Evolutionary conservation across 2,113 vertebrate genomes (phyloP).

Genomic region (Carollia perspicillata): DNA sequence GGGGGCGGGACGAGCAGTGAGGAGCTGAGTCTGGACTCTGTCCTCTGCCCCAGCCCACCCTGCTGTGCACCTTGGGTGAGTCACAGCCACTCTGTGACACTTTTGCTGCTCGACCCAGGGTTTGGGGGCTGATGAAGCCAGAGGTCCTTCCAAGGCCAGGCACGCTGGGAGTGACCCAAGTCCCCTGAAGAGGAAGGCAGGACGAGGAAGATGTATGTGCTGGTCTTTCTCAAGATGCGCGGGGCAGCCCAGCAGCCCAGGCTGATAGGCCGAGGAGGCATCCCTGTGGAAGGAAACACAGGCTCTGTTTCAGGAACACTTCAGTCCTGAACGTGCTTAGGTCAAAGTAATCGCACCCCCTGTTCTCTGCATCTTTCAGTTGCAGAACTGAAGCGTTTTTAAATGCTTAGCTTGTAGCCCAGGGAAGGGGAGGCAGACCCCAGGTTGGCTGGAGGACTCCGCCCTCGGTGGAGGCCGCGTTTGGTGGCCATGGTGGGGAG

Average conservation of each 20-base stretch:
- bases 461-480: slow-evolving; percentile 61
- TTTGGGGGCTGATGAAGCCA: neutral
- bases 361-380: slow-evolving; percentile 70
- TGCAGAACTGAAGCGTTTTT: slow-evolving; percentile 75
- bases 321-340: slow-evolving; percentile 51
- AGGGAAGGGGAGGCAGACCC: slow-evolving; percentile 66
- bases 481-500: slow-evolving; percentile 58
- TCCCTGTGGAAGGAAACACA: slow-evolving; percentile 36
- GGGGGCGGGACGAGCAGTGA: neutral
- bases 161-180: neutral
- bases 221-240: neutral
- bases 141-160: neutral
- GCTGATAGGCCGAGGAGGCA: slow-evolving; percentile 30
- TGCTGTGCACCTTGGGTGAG: accelerated
- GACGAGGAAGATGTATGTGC: neutral
- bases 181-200: neutral
- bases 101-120: neutral
- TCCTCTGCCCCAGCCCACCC: neutral
- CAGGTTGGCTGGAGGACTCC: slow-evolving; percentile 60
- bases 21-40: neutral
- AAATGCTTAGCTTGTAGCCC: slow-evolving; percentile 73
- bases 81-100: neutral
- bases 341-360: slow-evolving; percentile 69
- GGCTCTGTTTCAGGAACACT: neutral
- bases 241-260: neutral